Evolutionary conservation across 2,113 vertebrate genomes (phyloP).

Genomic region (Marmota flaviventris): DNA sequence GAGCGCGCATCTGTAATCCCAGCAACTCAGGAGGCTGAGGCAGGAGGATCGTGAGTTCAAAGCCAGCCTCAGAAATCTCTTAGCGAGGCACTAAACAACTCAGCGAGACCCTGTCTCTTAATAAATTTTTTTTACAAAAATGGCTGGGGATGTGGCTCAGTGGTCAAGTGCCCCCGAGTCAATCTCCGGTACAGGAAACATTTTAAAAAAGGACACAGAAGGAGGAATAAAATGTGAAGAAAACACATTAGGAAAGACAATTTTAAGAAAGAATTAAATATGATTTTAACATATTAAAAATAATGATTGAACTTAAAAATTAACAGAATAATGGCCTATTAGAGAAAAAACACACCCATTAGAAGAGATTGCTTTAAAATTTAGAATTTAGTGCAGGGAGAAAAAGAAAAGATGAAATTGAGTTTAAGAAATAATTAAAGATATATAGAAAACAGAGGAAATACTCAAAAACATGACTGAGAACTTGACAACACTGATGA

Average conservation of each 20-base stretch:
- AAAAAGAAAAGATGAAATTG: neutral
- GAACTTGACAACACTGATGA: neutral
- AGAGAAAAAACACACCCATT: neutral
- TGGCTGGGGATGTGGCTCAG: too few relatives aligned
- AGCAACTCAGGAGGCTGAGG: too few relatives aligned
- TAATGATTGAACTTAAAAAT: conserved; percentile 5
- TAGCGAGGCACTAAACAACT: too few relatives aligned
- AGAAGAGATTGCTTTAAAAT: conserved; percentile 22
- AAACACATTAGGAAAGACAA: neutral
- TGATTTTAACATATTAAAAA: neutral
- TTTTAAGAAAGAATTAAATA: neutral
- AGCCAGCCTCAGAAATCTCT: too few relatives aligned
- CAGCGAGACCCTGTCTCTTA: too few relatives aligned
- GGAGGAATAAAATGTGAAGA: neutral
- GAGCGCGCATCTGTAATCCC: neutral
- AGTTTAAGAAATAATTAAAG: conserved; percentile 32
- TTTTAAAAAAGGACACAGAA: too few relatives aligned
- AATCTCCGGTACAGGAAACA: too few relatives aligned
- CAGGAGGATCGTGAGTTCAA: too few relatives aligned
- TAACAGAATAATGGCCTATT: neutral
- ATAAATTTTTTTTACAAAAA: too few relatives aligned
- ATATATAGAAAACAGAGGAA: neutral
- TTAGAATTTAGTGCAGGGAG: neutral
- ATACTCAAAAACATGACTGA: neutral
- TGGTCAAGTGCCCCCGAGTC: too few relatives aligned